phyloP scores from a whole-genome alignment of 2,113 vertebrate genomes.

The Mesitornis unicolor region DNA sequence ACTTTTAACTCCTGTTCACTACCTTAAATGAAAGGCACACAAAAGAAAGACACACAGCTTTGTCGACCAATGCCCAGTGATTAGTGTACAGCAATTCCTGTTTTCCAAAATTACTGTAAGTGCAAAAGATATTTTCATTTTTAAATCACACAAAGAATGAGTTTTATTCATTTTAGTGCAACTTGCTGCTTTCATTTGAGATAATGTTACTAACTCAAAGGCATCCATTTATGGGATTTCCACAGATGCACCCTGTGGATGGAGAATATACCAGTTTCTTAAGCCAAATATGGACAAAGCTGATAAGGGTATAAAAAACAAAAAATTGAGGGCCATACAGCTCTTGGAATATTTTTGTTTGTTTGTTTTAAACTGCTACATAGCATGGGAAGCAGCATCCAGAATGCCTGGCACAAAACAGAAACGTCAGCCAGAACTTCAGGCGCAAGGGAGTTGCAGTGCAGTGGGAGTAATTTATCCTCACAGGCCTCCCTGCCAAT shows the following conservation, averaged over 20 bases:
- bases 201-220: background rate
- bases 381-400: background rate
- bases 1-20: background rate
- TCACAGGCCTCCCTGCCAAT: background rate
- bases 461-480: background rate
- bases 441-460: background rate
- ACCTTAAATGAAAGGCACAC: background rate
- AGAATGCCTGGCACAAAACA: background rate
- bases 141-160: background rate
- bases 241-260: background rate
- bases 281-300: background rate
- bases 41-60: background rate
- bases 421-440: background rate
- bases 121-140: background rate
- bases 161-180: background rate
- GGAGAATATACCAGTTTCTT: background rate
- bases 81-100: background rate
- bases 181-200: background rate
- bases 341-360: background rate
- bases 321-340: background rate
- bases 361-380: background rate
- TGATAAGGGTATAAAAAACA: background rate
- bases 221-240: background rate
- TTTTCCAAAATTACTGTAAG: background rate
- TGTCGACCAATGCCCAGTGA: background rate